Conservation (phyloP, 1,140 invertebrate species). For the Philotrypesis tridentata region DNA sequence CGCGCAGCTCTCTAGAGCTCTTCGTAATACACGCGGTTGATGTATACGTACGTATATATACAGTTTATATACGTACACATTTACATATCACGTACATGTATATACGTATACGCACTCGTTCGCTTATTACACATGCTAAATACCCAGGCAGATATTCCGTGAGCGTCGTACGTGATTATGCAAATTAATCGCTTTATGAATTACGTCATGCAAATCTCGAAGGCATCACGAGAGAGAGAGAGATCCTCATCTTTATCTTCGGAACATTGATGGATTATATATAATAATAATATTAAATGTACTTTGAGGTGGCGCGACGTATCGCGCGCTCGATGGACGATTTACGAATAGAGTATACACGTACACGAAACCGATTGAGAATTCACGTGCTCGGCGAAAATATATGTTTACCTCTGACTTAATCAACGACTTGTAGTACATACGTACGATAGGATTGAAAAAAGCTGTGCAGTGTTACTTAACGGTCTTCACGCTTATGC, state of each 20-base stretch:
- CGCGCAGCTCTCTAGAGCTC: too few relatives aligned
- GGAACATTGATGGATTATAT: slow-evolving; percentile 18
- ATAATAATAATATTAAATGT: too few relatives aligned
- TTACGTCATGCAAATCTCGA: slow-evolving; percentile 49
- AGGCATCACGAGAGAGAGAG: slow-evolving; percentile 29
- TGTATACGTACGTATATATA: too few relatives aligned
- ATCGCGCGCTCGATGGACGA: background rate
- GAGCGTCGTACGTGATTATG: slow-evolving; percentile 40
- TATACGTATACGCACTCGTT: too few relatives aligned
- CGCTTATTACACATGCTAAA: slow-evolving; percentile 17
- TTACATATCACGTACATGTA: background rate
- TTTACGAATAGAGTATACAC: background rate
- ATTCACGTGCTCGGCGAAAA: too few relatives aligned
- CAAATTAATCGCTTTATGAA: slow-evolving; percentile 47
- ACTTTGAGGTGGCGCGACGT: background rate
- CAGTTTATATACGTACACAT: too few relatives aligned
- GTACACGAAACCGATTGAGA: background rate
- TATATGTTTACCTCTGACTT: background rate
- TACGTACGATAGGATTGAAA: too few relatives aligned
- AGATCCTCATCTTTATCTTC: slow-evolving; percentile 11
- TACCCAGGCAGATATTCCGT: slow-evolving; percentile 36
- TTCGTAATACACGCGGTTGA: too few relatives aligned
- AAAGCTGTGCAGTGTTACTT: too few relatives aligned
- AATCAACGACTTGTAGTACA: too few relatives aligned
- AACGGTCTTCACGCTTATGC: too few relatives aligned